A percentile compares a stretch with the other conserved stretches of the same genome.
These are phyloP conservation scores for Spea hammondii DNA, from an alignment of 2,797 vertebrate genomes.

Conservation along the genomic window DNA sequence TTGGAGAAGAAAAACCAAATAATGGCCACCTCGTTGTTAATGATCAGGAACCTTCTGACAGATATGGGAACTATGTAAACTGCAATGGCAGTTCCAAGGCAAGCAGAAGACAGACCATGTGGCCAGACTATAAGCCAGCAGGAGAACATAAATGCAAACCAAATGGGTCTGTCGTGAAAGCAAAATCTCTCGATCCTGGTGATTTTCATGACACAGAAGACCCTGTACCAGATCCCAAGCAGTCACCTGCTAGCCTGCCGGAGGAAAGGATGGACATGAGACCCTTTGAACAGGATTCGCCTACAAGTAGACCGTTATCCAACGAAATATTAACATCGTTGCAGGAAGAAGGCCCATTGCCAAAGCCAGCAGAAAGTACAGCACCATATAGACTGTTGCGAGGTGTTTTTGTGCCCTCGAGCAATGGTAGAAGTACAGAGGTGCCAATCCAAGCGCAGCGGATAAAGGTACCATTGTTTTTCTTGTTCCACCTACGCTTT, in stretches of 20 bases:
- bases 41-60: constrained; percentile 76
- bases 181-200: constrained; percentile 84
- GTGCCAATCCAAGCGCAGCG: constrained; percentile 78
- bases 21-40: constrained; percentile 84
- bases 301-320: constrained; percentile 77
- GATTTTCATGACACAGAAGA: constrained; percentile 66
- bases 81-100: constrained; percentile 80
- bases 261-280: constrained; percentile 65
- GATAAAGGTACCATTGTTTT: constrained; percentile 78
- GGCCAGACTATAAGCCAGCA: constrained; percentile 80
- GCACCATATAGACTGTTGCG: constrained; percentile 77
- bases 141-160: constrained; percentile 75
- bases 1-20: constrained; percentile 83
- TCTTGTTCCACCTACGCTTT: background rate
- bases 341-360: constrained; percentile 68
- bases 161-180: constrained; percentile 82
- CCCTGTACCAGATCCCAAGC: constrained; percentile 58
- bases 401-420: constrained; percentile 65
- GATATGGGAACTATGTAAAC: constrained; percentile 72
- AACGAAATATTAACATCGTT: constrained; percentile 66
- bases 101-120: constrained; percentile 79
- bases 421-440: constrained; percentile 69
- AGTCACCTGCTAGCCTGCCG: constrained; percentile 59
- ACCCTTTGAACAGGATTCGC: constrained; percentile 43
- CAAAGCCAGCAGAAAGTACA: constrained; percentile 74